Percentiles rank a stretch among this genome's conserved stretches.
Evolutionary conservation across 1,140 invertebrate species (phyloP).

Genomic region (Drosophila paulistorum): DNA sequence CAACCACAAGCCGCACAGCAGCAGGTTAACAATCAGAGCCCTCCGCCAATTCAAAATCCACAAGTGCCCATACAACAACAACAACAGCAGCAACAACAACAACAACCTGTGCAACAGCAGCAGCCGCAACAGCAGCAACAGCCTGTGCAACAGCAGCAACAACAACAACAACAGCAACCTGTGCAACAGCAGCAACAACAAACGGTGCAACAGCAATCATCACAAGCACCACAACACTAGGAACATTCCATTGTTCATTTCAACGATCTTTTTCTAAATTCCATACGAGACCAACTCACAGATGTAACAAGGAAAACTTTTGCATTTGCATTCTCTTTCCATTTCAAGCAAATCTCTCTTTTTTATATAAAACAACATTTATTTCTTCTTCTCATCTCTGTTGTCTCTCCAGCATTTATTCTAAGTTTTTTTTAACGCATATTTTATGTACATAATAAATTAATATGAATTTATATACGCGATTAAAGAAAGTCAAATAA

Average conservation of each 20-base stretch:
- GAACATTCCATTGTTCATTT: slow-evolving; percentile 19
- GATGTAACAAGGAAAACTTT: slow-evolving; percentile 1
- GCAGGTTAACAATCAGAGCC: slow-evolving; percentile 50
- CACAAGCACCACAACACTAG: slow-evolving; percentile 48
- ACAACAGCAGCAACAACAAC: slow-evolving; percentile 29
- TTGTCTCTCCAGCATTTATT: slow-evolving; percentile 24
- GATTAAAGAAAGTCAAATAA: slow-evolving; percentile 38
- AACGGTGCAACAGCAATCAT: slow-evolving; percentile 14
- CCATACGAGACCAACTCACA: slow-evolving; percentile 9
- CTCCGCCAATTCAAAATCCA: slow-evolving; percentile 37
- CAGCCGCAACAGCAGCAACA: slow-evolving; percentile 43
- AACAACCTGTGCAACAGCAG: slow-evolving; percentile 30
- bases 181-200: slow-evolving; percentile 14
- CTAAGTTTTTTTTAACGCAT: slow-evolving; percentile 35
- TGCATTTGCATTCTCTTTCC: slow-evolving; percentile 26
- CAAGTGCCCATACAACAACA: slow-evolving; percentile 27
- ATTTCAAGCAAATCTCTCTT: slow-evolving; percentile 29
- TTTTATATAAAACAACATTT: slow-evolving; percentile 29
- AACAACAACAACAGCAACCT: slow-evolving; percentile 36
- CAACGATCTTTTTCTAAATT: slow-evolving; percentile 34
- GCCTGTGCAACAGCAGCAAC: slow-evolving; percentile 38
- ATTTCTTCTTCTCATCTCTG: slow-evolving; percentile 2
- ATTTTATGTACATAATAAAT: slow-evolving; percentile 43
- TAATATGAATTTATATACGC: slow-evolving; percentile 50
- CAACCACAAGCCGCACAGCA: slow-evolving; percentile 37